phyloP scores from a whole-genome alignment of 1,140 invertebrate species.

The Paralvinella palmiformis region DNA sequence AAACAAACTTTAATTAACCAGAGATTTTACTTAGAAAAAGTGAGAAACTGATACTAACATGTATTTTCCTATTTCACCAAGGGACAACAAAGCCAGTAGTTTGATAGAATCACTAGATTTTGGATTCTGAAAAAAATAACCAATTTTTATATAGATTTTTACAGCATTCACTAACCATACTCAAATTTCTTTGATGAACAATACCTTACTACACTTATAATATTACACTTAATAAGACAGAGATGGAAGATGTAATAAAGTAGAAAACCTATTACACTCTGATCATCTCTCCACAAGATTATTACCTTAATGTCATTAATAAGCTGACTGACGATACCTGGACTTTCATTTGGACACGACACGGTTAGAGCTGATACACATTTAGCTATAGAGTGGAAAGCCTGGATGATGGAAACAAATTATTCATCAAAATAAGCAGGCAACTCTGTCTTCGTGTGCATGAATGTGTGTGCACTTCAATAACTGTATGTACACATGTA shows the following conservation, averaged over 20 bases:
- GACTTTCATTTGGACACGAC: constrained; percentile 60
- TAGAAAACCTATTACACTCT: no score
- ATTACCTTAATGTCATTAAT: constrained; percentile 69
- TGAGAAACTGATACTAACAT: constrained; percentile 60
- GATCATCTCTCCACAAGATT: no score
- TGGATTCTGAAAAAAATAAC: constrained; percentile 44
- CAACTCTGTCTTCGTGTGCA: no score
- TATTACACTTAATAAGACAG: no score
- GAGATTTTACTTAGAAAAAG: background rate
- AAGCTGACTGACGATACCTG: constrained; percentile 79
- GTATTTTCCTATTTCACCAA: constrained; percentile 93
- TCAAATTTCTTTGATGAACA: no score
- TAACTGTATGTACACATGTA: no score
- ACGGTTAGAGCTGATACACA: constrained; percentile 89
- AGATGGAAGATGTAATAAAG: no score
- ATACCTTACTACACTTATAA: no score
- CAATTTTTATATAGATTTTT: no score
- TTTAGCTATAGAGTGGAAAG: constrained; percentile 69
- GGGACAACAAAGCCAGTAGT: constrained; percentile 84
- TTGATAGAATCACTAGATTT: constrained; percentile 65
- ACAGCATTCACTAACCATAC: no score
- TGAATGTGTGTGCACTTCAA: no score
- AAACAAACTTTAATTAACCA: no score
- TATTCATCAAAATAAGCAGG: background rate
- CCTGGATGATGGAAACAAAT: constrained; percentile 27